Evolutionary conservation across 2,888 invertebrate genomes (phyloP).

Genomic region (Spilosoma lubricipeda): DNA sequence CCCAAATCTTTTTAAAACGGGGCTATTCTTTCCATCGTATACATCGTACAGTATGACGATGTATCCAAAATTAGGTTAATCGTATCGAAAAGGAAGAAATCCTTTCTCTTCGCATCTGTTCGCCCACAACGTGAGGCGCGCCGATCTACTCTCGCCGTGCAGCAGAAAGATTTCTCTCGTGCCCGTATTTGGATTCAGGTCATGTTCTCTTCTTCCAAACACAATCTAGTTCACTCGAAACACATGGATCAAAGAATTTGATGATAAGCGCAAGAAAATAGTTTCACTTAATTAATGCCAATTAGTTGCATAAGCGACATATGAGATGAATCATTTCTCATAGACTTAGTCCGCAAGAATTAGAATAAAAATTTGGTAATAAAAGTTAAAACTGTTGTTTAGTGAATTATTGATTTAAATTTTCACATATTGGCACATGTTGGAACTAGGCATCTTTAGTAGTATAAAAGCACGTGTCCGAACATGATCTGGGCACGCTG

Average conservation of each 20-base stretch:
- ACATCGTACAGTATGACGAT: neutral
- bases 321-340: neutral
- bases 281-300: conserved; percentile 21
- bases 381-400: conserved; percentile 6
- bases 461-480: conserved; percentile 43
- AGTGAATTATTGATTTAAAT: conserved; percentile 20
- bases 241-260: conserved; percentile 14
- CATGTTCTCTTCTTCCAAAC: conserved; percentile 76
- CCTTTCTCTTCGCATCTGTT: conserved; percentile 69
- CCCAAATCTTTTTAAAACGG: neutral
- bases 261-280: conserved; percentile 26
- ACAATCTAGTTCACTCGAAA: conserved; percentile 59
- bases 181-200: conserved; percentile 82
- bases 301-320: neutral
- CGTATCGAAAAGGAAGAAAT: conserved; percentile 63
- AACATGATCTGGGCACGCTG: conserved; percentile 39
- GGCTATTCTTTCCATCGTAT: neutral
- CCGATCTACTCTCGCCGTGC: conserved; percentile 58
- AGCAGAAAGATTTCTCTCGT: conserved; percentile 79
- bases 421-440: conserved; percentile 31
- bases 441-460: conserved; percentile 33
- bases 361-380: neutral
- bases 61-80: conserved; percentile 32
- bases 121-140: conserved; percentile 55
- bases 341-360: neutral